Conservation (phyloP, 2,888 invertebrate genomes). For the Andrena trimmerana region DNA sequence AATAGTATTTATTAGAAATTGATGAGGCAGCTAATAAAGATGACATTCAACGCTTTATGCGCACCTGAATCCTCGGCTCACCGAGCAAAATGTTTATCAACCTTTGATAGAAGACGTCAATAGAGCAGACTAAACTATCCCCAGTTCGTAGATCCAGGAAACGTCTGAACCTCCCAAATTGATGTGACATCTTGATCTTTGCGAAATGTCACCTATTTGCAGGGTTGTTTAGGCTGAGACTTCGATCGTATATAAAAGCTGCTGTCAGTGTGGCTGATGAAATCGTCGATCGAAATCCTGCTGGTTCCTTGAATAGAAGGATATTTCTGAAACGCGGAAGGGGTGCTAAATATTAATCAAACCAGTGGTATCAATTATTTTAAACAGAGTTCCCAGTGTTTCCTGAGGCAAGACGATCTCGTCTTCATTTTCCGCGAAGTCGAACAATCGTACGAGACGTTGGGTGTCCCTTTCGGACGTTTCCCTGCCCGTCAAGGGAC, state of each 20-base stretch:
- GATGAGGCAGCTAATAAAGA: neutral
- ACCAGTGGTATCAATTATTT: too few relatives aligned
- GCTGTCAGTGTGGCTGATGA: constrained; percentile 18
- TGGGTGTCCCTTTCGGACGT: neutral
- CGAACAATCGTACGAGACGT: neutral
- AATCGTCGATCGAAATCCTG: constrained; percentile 19
- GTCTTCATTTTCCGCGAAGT: neutral
- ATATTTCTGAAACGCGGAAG: constrained; percentile 34
- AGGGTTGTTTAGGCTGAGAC: constrained; percentile 37
- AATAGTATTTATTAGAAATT: constrained; percentile 3
- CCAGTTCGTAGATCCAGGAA: constrained; percentile 22
- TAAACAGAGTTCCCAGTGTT: too few relatives aligned
- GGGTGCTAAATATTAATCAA: too few relatives aligned
- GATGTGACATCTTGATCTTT: constrained; percentile 53
- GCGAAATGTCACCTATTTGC: constrained; percentile 63
- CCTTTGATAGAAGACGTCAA: constrained; percentile 35
- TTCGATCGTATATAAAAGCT: constrained; percentile 6
- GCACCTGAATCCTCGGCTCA: neutral
- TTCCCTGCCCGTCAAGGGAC: neutral
- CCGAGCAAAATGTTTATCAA: constrained; percentile 57
- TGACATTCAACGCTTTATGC: neutral
- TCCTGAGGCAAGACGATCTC: too few relatives aligned
- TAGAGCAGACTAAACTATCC: constrained; percentile 44
- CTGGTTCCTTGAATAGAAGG: neutral
- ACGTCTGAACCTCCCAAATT: constrained; percentile 42